Percentiles rank a stretch among this genome's conserved stretches.
These are phyloP conservation scores for Psittacula derbiana DNA, from an alignment of 2,797 vertebrate species.

Conservation along the genomic window DNA sequence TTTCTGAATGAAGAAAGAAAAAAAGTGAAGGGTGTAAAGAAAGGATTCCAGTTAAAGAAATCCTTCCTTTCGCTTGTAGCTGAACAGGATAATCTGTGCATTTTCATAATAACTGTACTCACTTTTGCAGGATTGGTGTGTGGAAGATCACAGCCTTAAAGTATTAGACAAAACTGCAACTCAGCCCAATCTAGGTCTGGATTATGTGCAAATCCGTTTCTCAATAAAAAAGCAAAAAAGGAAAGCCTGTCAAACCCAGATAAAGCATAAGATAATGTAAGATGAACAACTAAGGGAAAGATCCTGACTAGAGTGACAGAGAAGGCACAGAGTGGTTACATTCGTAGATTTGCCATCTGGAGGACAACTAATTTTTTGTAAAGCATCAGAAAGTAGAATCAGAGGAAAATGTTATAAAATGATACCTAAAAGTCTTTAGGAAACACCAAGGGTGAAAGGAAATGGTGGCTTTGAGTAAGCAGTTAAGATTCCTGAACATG, in stretches of 20 bases:
- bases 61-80: neutral
- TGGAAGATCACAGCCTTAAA: neutral
- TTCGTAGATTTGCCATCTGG: neutral
- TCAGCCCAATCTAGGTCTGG: neutral
- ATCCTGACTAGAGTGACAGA: neutral
- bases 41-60: neutral
- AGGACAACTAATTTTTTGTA: neutral
- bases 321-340: neutral
- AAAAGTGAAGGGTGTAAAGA: neutral
- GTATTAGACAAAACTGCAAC: neutral
- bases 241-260: neutral
- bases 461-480: neutral
- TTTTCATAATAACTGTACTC: neutral
- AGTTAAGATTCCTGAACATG: neutral
- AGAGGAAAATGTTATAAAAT: neutral
- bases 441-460: neutral
- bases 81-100: neutral
- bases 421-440: neutral
- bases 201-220: neutral
- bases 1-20: neutral
- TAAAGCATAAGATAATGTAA: neutral
- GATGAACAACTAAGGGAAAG: neutral
- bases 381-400: neutral
- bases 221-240: neutral
- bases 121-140: neutral